A percentile compares a stretch with the other conserved stretches of the same genome.
Conservation (phyloP, 30 jellyfish, hydroid and myxozoan species). For the Nemopilema nomurai region DNA sequence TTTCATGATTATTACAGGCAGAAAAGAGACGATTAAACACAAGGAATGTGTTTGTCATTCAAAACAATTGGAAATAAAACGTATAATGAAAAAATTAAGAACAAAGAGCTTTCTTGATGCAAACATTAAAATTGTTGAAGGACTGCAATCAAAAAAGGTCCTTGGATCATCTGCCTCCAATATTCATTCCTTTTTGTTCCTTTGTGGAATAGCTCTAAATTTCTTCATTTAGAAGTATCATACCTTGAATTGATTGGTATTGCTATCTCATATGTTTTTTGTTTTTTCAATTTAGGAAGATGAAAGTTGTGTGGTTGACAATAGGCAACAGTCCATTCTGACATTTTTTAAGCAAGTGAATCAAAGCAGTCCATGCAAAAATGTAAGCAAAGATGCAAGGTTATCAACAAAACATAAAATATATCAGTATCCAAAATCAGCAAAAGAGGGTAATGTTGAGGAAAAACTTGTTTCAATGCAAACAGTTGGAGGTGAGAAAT, state of each 20-base stretch:
- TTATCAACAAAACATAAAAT: neutral
- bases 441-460: neutral
- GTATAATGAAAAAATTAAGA: too few species aligned
- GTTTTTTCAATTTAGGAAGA: conserved; percentile 17
- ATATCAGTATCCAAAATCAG: neutral
- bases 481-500: neutral
- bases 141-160: too few species aligned
- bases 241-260: neutral
- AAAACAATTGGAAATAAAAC: too few species aligned
- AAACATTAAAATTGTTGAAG: too few species aligned
- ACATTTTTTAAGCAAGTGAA: conserved; percentile 52
- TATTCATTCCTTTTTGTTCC: too few species aligned
- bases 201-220: neutral
- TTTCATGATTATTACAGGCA: too few species aligned
- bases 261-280: neutral
- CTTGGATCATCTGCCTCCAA: too few species aligned
- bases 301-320: conserved; percentile 14
- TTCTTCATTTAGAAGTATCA: neutral
- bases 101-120: too few species aligned
- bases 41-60: too few species aligned
- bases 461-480: neutral
- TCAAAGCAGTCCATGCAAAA: neutral
- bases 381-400: neutral
- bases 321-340: conserved; percentile 43
- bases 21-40: too few species aligned